Percentiles rank a stretch among this genome's conserved stretches.
These are phyloP conservation scores for Drosophila imparisetae DNA, from an alignment of 2,888 invertebrate species.

Conservation along the genomic window DNA sequence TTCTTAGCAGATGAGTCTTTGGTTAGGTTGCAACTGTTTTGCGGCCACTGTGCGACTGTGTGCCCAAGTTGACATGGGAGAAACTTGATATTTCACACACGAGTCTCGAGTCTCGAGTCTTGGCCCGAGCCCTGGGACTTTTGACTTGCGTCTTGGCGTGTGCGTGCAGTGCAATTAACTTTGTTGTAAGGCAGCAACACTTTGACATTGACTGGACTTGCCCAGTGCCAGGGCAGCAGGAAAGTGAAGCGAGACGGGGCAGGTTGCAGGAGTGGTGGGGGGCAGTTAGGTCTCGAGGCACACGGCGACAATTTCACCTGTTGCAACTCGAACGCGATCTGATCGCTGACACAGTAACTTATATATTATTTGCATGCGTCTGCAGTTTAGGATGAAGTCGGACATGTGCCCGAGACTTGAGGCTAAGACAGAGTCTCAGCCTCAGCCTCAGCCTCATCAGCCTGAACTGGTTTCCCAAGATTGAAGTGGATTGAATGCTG, in stretches of 20 bases:
- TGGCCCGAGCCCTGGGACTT: constrained; percentile 20
- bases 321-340: constrained; percentile 49
- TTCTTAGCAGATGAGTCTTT: not conserved
- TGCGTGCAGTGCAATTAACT: constrained; percentile 80
- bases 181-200: constrained; percentile 78
- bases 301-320: constrained; percentile 83
- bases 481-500: constrained; percentile 3
- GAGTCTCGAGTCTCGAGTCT: constrained; percentile 59
- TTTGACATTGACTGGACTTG: constrained; percentile 70
- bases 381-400: constrained; percentile 3
- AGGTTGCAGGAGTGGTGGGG: not conserved
- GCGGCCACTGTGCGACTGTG: constrained; percentile 41
- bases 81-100: constrained; percentile 79
- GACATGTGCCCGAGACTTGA: constrained; percentile 1
- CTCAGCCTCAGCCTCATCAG: not conserved
- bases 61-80: constrained; percentile 62
- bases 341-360: constrained; percentile 83
- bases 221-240: constrained; percentile 12
- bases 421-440: not conserved
- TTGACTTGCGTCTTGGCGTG: constrained; percentile 62
- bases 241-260: not conserved
- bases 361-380: constrained; percentile 82
- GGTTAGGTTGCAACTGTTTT: not conserved
- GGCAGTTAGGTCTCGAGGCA: constrained; percentile 46
- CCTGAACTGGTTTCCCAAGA: constrained; percentile 22